phyloP scores from a whole-genome alignment of 1,140 invertebrate species.

The Eumeta japonica region DNA sequence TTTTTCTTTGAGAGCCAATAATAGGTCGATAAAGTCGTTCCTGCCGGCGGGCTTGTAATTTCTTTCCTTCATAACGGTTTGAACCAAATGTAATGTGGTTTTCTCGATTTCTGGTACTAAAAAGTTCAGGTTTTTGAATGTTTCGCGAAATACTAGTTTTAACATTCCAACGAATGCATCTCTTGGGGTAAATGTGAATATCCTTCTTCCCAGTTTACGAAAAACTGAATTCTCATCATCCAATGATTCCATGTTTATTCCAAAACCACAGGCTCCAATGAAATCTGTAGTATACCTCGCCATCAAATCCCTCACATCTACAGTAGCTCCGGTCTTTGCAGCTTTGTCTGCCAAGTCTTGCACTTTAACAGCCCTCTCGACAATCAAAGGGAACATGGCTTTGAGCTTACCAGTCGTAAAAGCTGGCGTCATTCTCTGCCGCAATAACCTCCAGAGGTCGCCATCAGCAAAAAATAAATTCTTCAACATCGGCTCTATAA shows the following conservation, averaged over 20 bases:
- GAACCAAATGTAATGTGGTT: no score
- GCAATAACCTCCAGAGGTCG: conserved; percentile 55
- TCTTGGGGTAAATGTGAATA: conserved; percentile 22
- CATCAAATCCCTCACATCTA: conserved; percentile 47
- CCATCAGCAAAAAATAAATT: conserved; percentile 29
- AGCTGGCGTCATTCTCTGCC: conserved; percentile 59
- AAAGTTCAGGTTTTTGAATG: conserved; percentile 23
- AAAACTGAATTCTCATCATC: conserved; percentile 36
- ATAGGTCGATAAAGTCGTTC: no score
- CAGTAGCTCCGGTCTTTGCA: conserved; percentile 10
- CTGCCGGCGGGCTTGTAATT: no score
- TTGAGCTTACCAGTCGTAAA: conserved; percentile 61
- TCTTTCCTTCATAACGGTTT: no score
- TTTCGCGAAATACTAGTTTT: conserved; percentile 12
- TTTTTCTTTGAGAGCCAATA: no score
- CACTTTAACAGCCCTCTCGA: conserved; percentile 29
- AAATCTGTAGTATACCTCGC: conserved; percentile 53
- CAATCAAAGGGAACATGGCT: conserved; percentile 52
- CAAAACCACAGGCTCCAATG: conserved; percentile 52
- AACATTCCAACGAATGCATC: conserved; percentile 10
- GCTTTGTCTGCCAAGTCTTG: conserved; percentile 19
- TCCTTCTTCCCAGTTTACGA: conserved; percentile 32
- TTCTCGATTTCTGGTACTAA: background rate
- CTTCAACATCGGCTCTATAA: conserved; percentile 32
- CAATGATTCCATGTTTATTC: conserved; percentile 35